Percentiles rank a stretch among this genome's conserved stretches.
phyloP scores from a whole-genome alignment of 2,113 vertebrate genomes.

The Pedionomus torquatus region DNA sequence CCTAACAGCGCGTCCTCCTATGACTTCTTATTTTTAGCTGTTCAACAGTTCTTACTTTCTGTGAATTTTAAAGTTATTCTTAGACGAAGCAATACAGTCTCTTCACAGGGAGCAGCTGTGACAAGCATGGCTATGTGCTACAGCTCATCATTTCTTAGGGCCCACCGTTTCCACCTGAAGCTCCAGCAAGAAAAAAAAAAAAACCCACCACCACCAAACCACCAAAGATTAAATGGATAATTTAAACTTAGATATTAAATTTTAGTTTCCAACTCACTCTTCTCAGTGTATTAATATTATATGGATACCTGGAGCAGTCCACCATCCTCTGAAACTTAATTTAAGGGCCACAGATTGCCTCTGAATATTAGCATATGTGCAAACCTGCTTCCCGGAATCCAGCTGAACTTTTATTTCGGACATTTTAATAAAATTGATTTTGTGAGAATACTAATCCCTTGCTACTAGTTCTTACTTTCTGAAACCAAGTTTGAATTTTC shows the following conservation, averaged over 20 bases:
- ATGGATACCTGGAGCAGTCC: not conserved
- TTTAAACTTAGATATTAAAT: not conserved
- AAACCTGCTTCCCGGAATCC: not conserved
- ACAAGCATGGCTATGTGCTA: conserved; percentile 14
- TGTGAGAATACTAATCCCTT: not conserved
- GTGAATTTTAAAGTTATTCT: conserved; percentile 65
- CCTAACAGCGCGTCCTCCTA: conserved; percentile 29
- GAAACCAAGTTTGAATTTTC: not conserved
- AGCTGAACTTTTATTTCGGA: not conserved
- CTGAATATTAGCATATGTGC: not conserved
- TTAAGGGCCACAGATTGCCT: not conserved
- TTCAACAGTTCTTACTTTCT: conserved; percentile 53
- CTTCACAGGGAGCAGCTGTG: conserved; percentile 43
- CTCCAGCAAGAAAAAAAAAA: not conserved
- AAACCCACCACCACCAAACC: not conserved
- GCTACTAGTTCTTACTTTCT: not conserved
- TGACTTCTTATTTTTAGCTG: conserved; percentile 57
- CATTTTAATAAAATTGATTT: not conserved
- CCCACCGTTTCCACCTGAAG: conserved; percentile 23
- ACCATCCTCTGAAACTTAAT: not conserved
- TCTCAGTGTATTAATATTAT: not conserved
- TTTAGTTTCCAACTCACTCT: not conserved
- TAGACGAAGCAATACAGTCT: conserved; percentile 32
- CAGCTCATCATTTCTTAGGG: conserved; percentile 20
- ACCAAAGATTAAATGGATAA: not conserved